Evolutionary conservation across 2,888 invertebrate species (phyloP), one percentile per base, ranked within the genome.

Genomic region (Drosophila meridiana): DNA sequence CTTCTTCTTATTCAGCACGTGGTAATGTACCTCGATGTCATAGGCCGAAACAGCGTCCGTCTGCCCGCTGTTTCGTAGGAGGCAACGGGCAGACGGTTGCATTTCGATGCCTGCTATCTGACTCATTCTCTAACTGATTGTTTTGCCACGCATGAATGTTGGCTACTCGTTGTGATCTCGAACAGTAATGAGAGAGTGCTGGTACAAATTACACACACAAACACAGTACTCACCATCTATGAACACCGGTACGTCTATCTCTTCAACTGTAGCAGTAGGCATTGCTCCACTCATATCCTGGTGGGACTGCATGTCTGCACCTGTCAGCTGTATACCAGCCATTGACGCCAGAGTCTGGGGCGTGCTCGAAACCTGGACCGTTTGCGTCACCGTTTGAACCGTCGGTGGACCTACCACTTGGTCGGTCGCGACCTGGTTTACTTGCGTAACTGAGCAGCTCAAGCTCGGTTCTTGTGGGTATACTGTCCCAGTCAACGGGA

Each of bases 181-280:
- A 74, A 85, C 88, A 85, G 90, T 89, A 89, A 85, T 78, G 88
- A 85, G 86, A 87, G 88, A 88, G 90, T 85, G 76, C 86, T 87
- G 78, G 88, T 87, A 87, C 86, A 70, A 69, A 80, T 82, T 80
- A 80, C 76, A 77, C 78, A 83, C 81, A 90, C 82, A 89, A 83
- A 91, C 92, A 92, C 91, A 92, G 92, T 92, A 92, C 92, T 92
- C 92, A 92, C 92, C 92, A 92, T 92, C 89, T 88, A 92, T 92
- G 92, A 92, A 92, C 90, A 92, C 92, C 90, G 92, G 91, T 91
- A 92, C 92, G 82, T 92, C 89, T 83, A 92, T 91, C 91, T 91
- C 92, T 92, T 92, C 92, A 92, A 92, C 92, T 92, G 91, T 91
- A 89, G 92, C 92, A 92, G 91, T 90, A 90, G 91, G 91, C 92